phyloP scores from a whole-genome alignment of 2,797 vertebrate species.

The Zonotrichia albicollis region DNA sequence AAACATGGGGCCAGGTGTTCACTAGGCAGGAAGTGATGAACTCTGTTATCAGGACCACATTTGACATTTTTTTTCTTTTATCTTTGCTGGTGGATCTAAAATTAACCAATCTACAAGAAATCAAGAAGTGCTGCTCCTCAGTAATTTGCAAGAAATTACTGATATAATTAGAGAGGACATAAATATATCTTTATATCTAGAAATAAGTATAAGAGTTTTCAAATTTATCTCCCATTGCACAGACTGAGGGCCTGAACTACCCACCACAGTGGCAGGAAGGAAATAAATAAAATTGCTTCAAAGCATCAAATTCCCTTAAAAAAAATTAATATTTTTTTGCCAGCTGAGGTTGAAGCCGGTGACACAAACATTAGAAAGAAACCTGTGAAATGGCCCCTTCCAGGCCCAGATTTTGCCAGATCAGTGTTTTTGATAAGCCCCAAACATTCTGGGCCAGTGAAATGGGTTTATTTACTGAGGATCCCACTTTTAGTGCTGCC shows the following conservation, averaged over 20 bases:
- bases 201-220: fast-evolving
- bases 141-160: background rate
- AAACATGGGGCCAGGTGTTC: background rate
- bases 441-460: background rate
- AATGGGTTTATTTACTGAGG: background rate
- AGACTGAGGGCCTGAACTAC: background rate
- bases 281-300: background rate
- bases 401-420: background rate
- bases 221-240: background rate
- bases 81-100: background rate
- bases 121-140: background rate
- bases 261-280: background rate
- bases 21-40: background rate
- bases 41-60: background rate
- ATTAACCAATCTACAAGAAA: background rate
- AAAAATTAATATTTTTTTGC: background rate
- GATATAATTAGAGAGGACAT: background rate
- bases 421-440: background rate
- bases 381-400: background rate
- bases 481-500: background rate
- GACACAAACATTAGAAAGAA: background rate
- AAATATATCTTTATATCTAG: too few species aligned
- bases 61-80: background rate
- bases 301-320: background rate
- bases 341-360: background rate